Base-by-base conservation (phyloP, 2,113 vertebrate species). In the Syrmaticus mikado region DNA sequence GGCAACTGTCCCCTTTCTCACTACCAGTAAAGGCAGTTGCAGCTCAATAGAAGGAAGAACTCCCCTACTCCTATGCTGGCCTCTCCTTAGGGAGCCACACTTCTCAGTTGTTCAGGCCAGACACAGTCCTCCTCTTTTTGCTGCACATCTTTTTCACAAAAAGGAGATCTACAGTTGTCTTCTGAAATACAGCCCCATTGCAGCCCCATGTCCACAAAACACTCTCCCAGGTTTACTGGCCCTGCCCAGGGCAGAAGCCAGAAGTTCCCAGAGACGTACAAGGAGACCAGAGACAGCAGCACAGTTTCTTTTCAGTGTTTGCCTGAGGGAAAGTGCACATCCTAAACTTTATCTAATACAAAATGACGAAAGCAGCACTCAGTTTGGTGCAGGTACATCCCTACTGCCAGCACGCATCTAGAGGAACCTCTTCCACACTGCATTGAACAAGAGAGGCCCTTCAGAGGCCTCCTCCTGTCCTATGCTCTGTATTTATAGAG, bases 291-390 rank as follows among this genome's bases (percentile, higher is more conserved):
- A 67, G 17, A 65, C 27, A 57, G 25, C 65, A 83, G 4, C 43
- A 18, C 0, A 1, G 64, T 64, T 18, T 11, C 71, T 61, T 34
- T 14, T 36, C 2, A 3, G 3, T 0, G 0, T 15, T n/a, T 1
- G 10, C 41, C 21, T 0, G 0, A 13, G 61, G 11, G 0, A 43
- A 72, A 76, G 0, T 8, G 17, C 7, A 17, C 5, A 68, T 53
- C 74, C 67, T 25, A 10, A 30, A n/a, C 20, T 71, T 62, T 9
- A 50, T 4, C 13, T 19, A 1, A 2, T 9, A 50, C 2, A 67
- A 84, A 87, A 57, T 2, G 11, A 82, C 5, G 6, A 50, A 71
- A 81, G 21, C 2, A 84, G 10, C 10, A 78, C 61, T 93, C 25
- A 84, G 16, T 10, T 15, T 36, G 20, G 34, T 5, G 10, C 0